A percentile compares a stretch with the other conserved stretches of the same genome.
Evolutionary conservation across 1,140 invertebrate species (phyloP).

Genomic region (Ladona fulva): DNA sequence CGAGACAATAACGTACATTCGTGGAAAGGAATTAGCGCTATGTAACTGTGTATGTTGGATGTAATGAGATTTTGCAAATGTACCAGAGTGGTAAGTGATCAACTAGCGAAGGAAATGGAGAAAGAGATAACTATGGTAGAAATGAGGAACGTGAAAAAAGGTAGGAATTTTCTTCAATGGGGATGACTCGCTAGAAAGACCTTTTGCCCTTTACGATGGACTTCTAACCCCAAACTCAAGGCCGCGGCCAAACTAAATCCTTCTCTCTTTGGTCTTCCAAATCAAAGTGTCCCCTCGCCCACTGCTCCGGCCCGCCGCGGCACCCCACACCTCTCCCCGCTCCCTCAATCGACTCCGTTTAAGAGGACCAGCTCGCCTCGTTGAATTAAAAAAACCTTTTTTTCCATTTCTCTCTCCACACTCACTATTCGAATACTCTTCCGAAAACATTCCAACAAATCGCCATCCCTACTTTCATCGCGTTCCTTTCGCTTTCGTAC

Average conservation of each 20-base stretch:
- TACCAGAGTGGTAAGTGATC: no score
- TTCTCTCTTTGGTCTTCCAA: background rate
- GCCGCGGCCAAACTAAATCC: background rate
- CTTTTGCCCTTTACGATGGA: background rate
- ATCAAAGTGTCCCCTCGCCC: slow-evolving; percentile 1
- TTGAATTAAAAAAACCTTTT: background rate
- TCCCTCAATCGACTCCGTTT: background rate
- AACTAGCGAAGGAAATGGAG: no score
- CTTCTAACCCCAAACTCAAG: background rate
- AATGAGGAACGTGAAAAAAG: background rate
- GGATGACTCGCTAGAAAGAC: background rate
- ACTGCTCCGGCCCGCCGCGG: background rate
- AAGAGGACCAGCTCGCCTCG: background rate
- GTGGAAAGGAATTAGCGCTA: no score
- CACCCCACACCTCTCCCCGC: background rate
- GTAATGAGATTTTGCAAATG: no score
- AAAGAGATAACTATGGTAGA: no score
- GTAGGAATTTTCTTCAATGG: background rate
- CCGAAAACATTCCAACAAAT: background rate
- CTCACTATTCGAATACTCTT: background rate
- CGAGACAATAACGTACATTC: no score
- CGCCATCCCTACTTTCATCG: background rate
- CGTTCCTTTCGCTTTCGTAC: background rate
- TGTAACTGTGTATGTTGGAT: no score
- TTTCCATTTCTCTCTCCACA: background rate